Evolutionary conservation across 2,888 invertebrate genomes (phyloP).

Genomic region (Carterocephalus palaemon): DNA sequence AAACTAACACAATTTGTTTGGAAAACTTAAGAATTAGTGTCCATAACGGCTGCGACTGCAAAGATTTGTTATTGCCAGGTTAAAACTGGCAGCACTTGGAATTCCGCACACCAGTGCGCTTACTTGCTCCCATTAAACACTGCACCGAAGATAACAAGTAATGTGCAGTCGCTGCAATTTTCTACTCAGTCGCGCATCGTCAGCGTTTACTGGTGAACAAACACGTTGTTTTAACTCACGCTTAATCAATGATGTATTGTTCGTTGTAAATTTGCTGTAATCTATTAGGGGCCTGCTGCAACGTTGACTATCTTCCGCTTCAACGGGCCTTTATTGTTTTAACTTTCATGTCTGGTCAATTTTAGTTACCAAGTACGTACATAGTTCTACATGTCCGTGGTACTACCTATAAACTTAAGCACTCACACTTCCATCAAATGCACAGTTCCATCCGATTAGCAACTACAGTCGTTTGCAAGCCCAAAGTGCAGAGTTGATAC

Average conservation of each 20-base stretch:
- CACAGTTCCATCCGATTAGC: conserved; percentile 9
- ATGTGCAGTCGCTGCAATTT: conserved; percentile 19
- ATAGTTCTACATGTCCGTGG: too few species aligned
- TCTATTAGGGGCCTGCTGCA: too few species aligned
- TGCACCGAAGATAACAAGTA: conserved; percentile 17
- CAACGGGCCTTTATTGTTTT: too few species aligned
- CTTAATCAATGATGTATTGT: not conserved
- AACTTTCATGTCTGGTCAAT: too few species aligned
- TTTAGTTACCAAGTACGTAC: too few species aligned
- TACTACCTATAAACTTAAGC: not conserved
- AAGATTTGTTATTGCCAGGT: too few species aligned
- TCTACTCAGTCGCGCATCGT: conserved; percentile 8
- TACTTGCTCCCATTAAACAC: conserved; percentile 17
- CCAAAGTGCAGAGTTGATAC: conserved; percentile 8
- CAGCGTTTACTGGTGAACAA: conserved; percentile 14
- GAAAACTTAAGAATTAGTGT: too few species aligned
- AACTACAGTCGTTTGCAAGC: conserved; percentile 14
- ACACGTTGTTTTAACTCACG: conserved; percentile 11
- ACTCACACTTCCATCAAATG: not conserved
- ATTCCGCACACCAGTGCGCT: conserved; percentile 11
- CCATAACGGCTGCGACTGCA: too few species aligned
- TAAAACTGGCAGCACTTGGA: not conserved
- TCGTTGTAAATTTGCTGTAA: too few species aligned
- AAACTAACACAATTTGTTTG: too few species aligned
- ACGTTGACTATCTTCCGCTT: too few species aligned